Evolutionary conservation across 2,113 vertebrate species (phyloP).

Genomic region (Mola mola): DNA sequence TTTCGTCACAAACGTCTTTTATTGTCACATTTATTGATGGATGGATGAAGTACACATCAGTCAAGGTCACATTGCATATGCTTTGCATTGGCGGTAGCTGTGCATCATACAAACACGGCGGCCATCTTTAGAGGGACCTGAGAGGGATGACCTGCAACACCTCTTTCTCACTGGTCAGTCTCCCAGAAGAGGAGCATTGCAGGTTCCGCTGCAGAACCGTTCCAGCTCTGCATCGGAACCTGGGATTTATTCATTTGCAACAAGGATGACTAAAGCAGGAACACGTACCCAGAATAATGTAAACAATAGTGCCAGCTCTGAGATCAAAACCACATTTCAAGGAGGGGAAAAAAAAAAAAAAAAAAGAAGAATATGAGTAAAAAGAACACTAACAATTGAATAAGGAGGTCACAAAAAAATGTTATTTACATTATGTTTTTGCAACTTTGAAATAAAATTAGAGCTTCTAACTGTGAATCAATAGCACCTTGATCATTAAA

Average conservation of each 20-base stretch:
- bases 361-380: no score
- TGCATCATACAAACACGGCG: slow-evolving; percentile 51
- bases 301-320: slow-evolving; percentile 61
- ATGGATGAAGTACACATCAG: slow-evolving; percentile 17
- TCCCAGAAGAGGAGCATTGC: slow-evolving; percentile 52
- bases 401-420: slow-evolving; percentile 21
- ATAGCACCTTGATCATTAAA: slow-evolving; percentile 30
- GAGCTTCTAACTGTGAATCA: slow-evolving; percentile 11
- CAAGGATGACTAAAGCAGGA: slow-evolving; percentile 5
- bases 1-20: slow-evolving; percentile 32
- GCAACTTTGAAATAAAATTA: slow-evolving; percentile 15
- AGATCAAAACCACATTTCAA: slow-evolving; percentile 32
- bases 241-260: background rate
- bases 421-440: slow-evolving; percentile 64
- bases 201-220: slow-evolving; percentile 36
- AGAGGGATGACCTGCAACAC: slow-evolving; percentile 84
- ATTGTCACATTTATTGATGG: slow-evolving; percentile 51
- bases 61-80: slow-evolving; percentile 3
- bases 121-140: slow-evolving; percentile 59
- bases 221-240: slow-evolving; percentile 38
- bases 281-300: slow-evolving; percentile 27
- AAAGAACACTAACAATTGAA: slow-evolving; percentile 21
- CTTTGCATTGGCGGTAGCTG: slow-evolving; percentile 20
- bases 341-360: no score
- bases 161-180: slow-evolving; percentile 63